phyloP scores from a whole-genome alignment of 2,888 invertebrate genomes.

The Leptothorax acervorum region DNA sequence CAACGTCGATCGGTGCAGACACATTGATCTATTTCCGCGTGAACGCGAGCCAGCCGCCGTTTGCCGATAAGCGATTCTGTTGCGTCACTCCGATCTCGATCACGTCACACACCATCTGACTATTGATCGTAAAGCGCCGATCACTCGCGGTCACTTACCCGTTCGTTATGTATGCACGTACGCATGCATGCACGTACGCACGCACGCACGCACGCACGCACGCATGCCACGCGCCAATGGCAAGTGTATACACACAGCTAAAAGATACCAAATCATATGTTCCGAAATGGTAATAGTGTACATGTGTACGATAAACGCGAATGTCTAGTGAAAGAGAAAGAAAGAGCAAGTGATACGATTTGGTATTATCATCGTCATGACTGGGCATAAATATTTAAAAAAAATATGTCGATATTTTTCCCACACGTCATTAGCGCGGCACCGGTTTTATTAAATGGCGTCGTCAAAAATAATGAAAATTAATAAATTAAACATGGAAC shows the following conservation, averaged over 20 bases:
- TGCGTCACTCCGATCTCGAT: conserved; percentile 54
- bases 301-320: neutral
- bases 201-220: neutral
- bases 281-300: neutral
- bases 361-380: conserved; percentile 19
- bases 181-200: neutral
- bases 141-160: conserved; percentile 65
- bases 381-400: neutral
- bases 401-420: neutral
- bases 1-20: conserved; percentile 15
- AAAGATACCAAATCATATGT: neutral
- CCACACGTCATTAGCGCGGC: neutral
- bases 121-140: conserved; percentile 37
- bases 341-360: neutral
- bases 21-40: conserved; percentile 36
- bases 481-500: neutral
- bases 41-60: neutral
- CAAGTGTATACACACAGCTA: neutral
- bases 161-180: neutral
- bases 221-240: neutral
- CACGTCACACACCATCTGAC: conserved; percentile 48
- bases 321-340: neutral
- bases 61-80: conserved; percentile 43
- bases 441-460: neutral
- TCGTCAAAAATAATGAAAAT: neutral